These are phyloP conservation scores for Petrocephalus schoutedeni DNA, from an alignment of 2,797 vertebrate species.

Conservation along the genomic window DNA sequence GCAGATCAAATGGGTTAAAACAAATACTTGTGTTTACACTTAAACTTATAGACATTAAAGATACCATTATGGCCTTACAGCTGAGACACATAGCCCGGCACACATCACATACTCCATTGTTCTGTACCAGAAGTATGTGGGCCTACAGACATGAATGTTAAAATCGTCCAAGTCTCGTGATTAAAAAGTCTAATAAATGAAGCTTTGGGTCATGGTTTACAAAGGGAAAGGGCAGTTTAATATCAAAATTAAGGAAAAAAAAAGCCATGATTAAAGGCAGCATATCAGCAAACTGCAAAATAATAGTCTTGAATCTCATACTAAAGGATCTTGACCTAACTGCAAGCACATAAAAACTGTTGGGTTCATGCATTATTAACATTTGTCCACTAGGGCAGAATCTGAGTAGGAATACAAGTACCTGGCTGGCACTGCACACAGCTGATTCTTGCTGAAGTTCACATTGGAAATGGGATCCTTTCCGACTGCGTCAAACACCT, in stretches of 20 bases:
- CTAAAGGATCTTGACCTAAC: not conserved
- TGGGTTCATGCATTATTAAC: not conserved
- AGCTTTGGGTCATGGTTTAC: not conserved
- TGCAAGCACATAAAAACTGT: not conserved
- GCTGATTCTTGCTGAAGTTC: constrained; percentile 90
- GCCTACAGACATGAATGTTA: not conserved
- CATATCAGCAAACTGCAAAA: not conserved
- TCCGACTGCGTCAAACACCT: constrained; percentile 70
- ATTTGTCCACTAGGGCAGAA: not conserved
- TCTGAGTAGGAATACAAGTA: constrained; percentile 44
- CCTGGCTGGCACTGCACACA: constrained; percentile 75
- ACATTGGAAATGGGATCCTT: constrained; percentile 54
- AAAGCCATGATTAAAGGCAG: not conserved
- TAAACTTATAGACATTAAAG: not conserved
- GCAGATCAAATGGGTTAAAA: not conserved
- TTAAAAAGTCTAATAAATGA: not conserved
- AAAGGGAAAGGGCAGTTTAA: not conserved
- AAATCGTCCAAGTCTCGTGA: not conserved
- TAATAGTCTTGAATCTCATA: not conserved
- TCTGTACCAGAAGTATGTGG: not conserved
- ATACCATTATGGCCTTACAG: not conserved
- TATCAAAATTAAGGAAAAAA: not conserved
- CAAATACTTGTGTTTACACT: not conserved
- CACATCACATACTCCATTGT: not conserved
- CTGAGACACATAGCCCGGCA: not conserved